phyloP scores from a whole-genome alignment of 1,140 invertebrate genomes.

The Hylaeus volcanicus region DNA sequence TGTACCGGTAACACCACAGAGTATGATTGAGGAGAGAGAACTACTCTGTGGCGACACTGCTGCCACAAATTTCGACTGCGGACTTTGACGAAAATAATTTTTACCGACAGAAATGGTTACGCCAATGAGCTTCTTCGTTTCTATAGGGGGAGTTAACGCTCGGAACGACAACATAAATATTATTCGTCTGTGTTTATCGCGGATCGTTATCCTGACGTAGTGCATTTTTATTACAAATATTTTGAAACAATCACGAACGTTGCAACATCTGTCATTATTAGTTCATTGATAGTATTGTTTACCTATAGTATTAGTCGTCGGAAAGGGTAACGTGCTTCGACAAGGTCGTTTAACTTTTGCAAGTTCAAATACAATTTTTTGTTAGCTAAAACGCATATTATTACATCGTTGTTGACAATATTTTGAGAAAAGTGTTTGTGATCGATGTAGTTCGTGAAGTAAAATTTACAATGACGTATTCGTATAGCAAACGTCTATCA shows the following conservation, averaged over 20 bases:
- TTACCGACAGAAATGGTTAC: not conserved
- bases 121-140: not conserved
- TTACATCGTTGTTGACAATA: too few relatives aligned
- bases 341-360: not conserved
- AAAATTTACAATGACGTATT: not conserved
- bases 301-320: not conserved
- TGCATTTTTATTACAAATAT: not conserved
- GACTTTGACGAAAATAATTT: not conserved
- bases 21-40: too few relatives aligned
- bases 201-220: not conserved
- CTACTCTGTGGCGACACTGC: too few relatives aligned
- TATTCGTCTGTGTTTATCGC: conserved; percentile 20
- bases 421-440: too few relatives aligned
- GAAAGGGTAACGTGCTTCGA: not conserved
- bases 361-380: not conserved
- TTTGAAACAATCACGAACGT: not conserved
- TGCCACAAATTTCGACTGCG: not conserved
- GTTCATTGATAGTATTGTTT: not conserved
- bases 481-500: not conserved
- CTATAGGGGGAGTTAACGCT: conserved; percentile 16
- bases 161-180: conserved; percentile 17
- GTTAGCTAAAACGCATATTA: too few relatives aligned
- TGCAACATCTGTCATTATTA: not conserved
- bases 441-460: not conserved
- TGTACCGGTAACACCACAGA: not conserved